Evolutionary conservation across 1,140 invertebrate species (phyloP), one percentile per base, ranked within the genome.

Genomic region (Philotrypesis tridentata): DNA sequence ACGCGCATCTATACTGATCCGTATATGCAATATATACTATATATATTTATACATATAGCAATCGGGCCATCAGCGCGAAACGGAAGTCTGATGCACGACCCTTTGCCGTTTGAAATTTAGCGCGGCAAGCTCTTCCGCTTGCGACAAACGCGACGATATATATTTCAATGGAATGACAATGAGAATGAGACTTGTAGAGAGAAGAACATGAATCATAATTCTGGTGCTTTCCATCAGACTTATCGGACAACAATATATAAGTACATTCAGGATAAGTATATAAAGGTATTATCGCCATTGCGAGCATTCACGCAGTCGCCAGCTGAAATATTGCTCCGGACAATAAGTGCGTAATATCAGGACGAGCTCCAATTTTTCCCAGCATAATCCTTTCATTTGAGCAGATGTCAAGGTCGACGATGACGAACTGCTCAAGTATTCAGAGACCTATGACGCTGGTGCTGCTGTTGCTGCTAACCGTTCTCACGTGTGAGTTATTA

Each of bases 401-500:
- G 48, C 48, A 14, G 48, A 17, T 55, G 48, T 55, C 48, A 55
- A 55, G 48, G 48, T 55, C 48, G 48, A 55, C 48, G 21, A 78
- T 78, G 37, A 78, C 12, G 37, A 68, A 55, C 43, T 48, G 25
- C 21, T 31, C 76, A 23, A 14, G 63, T 43, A 65, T 68, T 78
- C 76, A 31, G 23, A 55, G 37, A 40, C 48, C 77, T n/a, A 29
- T 25, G 23, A 29, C 55, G 21, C 25, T 67, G n/a, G 7, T 71
- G 1, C 3, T 25, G 23, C 14, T 31, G 21, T 37, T 67, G n/a
- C 14, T 71, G 1, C 3, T 71, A 37, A n/a, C 48, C 63, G 67
- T 25, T 55, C n/a, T 79, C 21, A 61, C 67, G 55, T 37, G 77
- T 79, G 67, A 79, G 77, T 79, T 48, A 71, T 61, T 70, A 23